Conservation (phyloP, 2,797 vertebrate species). For the Tokudaia muenninki region DNA sequence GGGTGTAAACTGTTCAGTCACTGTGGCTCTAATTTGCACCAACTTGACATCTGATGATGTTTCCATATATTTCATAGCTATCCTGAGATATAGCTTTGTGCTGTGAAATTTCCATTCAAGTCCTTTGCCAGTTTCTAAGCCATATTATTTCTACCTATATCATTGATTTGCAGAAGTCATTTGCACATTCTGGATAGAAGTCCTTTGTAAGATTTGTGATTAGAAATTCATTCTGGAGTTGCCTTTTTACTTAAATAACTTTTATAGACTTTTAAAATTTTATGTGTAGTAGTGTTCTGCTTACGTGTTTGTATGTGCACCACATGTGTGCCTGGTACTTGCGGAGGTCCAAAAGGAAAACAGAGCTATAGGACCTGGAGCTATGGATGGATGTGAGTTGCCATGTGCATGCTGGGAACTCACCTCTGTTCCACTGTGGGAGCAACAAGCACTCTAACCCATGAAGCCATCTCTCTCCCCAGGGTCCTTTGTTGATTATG, state of each 20-base stretch:
- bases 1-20: background rate
- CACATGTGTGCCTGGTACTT: background rate
- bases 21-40: background rate
- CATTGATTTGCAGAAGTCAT: background rate
- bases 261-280: background rate
- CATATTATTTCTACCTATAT: background rate
- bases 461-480: background rate
- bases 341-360: background rate
- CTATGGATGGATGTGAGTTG: background rate
- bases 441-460: background rate
- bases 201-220: background rate
- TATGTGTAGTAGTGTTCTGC: background rate
- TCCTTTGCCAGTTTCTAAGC: slow-evolving; percentile 23
- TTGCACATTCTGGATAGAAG: background rate
- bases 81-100: background rate
- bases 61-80: background rate
- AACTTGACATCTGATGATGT: background rate
- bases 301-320: background rate
- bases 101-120: background rate
- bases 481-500: background rate
- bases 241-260: background rate
- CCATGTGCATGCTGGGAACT: background rate
- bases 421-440: background rate
- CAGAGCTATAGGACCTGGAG: too few relatives aligned
- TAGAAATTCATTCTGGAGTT: background rate